Base-by-base conservation (phyloP, 2,888 invertebrate species). In the Spisula solida region DNA sequence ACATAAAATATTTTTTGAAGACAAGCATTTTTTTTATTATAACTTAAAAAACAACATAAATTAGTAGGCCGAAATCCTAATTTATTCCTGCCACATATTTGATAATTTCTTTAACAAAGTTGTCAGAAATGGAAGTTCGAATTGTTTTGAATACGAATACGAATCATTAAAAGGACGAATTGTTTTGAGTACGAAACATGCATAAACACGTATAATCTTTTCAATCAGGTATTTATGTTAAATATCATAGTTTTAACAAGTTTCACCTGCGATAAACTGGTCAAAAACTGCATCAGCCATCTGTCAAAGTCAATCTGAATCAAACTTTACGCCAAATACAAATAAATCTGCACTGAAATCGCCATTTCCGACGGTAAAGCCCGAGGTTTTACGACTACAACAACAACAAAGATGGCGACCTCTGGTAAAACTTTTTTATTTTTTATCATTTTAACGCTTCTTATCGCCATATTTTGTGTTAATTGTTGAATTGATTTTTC, bases 281-380 rank as follows among this genome's bases (percentile, higher is more conserved):
- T 81, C 81, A 81, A 81, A 81, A 14, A 47, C 81, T 10, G 55
- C 18, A 55, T 48, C 41, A 8, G 81, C 81, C 81, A 81, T 81
- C 25, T 60, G 20, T n/a, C 60, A 25, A 2, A 4, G 51, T 51
- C 51, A 51, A 16, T 51, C 16, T 16, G 16, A 16, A 16, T 16
- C 16, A 16, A 51, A 51, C 41, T 41, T 41, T 51, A 51, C 12
- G 51, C 51, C 2, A 51, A 16, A 16, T 10, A 51, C 51, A 51
- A 51, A 51, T 14, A 12, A 51, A 16, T 10, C 16, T 16, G 51
- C 51, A 51, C 51, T 16, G 51, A 51, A 41, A 41, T 51, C 1
- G 51, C 51, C 51, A 51, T 16, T 12, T 51, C 12, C 25, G 25
- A 66, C 4, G 25, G 25, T 25, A 66, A 66, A 20, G n/a, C n/a